Evolutionary conservation across 2,113 vertebrate genomes (phyloP).

Genomic region (Sinocyclocheilus grahami): DNA sequence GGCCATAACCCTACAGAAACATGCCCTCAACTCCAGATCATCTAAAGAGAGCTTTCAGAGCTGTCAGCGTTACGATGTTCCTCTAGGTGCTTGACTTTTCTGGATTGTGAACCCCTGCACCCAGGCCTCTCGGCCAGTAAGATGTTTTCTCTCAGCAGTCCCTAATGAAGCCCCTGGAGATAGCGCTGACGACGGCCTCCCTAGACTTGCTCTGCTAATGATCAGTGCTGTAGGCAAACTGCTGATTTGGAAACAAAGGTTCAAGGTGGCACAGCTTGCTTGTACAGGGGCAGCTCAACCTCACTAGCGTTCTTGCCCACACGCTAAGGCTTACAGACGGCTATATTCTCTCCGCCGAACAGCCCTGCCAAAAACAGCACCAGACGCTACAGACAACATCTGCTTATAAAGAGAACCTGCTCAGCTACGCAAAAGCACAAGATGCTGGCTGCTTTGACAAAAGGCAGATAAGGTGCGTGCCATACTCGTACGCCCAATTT

Average conservation of each 20-base stretch:
- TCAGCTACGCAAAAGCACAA: constrained; percentile 53
- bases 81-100: constrained; percentile 28
- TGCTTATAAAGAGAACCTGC: constrained; percentile 53
- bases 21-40: constrained; percentile 2
- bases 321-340: constrained; percentile 54
- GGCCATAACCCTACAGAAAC: constrained; percentile 14
- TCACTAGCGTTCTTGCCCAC: constrained; percentile 23
- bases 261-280: constrained; percentile 59
- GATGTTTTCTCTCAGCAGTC: constrained; percentile 64
- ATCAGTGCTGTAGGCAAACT: constrained; percentile 70
- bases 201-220: constrained; percentile 67
- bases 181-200: constrained; percentile 63
- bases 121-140: constrained; percentile 68
- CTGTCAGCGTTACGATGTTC: constrained; percentile 23
- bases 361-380: constrained; percentile 37
- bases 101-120: constrained; percentile 53
- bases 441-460: constrained; percentile 53
- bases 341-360: constrained; percentile 52
- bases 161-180: constrained; percentile 78
- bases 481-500: constrained; percentile 64
- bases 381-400: constrained; percentile 55
- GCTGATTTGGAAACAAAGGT: constrained; percentile 74
- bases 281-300: constrained; percentile 3
- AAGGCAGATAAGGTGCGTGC: constrained; percentile 55
- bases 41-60: constrained; percentile 9